Evolutionary conservation across 35 echinoderm and acorn worm species (phyloP).

Genomic region (Diadema setosum): DNA sequence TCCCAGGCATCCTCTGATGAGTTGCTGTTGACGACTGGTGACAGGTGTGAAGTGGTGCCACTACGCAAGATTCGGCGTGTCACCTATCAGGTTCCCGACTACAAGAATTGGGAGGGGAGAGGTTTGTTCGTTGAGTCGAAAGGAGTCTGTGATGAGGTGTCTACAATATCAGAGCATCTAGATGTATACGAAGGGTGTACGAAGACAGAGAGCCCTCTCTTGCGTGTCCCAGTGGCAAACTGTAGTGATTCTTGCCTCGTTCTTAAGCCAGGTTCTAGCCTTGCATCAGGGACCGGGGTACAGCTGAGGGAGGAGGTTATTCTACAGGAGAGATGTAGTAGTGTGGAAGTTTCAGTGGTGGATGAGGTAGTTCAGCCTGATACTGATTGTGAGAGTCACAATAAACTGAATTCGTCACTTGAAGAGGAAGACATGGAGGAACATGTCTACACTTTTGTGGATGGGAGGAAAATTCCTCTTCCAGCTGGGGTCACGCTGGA

Average conservation of each 20-base stretch:
- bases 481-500: not conserved
- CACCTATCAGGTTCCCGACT: not conserved
- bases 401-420: no score
- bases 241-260: no score
- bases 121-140: not conserved
- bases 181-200: not conserved
- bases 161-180: not conserved
- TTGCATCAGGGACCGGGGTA: no score
- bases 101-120: not conserved
- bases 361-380: no score
- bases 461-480: not conserved
- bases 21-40: not conserved
- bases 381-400: no score
- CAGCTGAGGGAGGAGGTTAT: no score
- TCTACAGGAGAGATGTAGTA: no score
- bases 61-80: not conserved
- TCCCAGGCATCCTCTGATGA: not conserved
- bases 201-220: not conserved
- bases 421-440: no score
- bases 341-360: no score
- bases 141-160: not conserved
- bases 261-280: no score
- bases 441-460: no score
- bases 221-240: not conserved
- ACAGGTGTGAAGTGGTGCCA: not conserved